Evolutionary conservation across 2,888 invertebrate genomes (phyloP), one percentile per base, ranked within the genome.

Genomic region (Marasmarcha lunaedactyla): DNA sequence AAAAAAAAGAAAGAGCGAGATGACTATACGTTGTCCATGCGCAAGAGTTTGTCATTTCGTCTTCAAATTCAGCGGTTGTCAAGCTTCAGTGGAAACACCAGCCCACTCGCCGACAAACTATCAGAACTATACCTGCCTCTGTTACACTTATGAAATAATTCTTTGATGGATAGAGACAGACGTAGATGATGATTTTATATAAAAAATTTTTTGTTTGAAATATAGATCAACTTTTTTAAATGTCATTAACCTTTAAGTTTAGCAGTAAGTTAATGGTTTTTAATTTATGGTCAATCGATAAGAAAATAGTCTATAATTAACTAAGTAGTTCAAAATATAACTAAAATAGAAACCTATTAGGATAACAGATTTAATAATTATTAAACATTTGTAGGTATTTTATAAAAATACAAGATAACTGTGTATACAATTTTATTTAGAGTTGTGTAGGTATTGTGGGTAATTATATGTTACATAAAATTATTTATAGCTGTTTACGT

Each of bases 161-260:
- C 43, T 30, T 42, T 27, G 25, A 12, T 20, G 51, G 57, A 71
- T 43, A 46, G 59, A 55, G 73, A 77, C 35, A 45, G 52, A 45
- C 3, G 46, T 42, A 45, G 41, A 42, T 43, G 48, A 50, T 48
- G 65, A 68, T 68, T 71, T 65, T 60, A 51, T 54, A 54, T 47
- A 59, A 57, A 62, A 63, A 63, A 64, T 68, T 60, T 70, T 78
- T 76, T 78, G 78, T 73, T 66, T 71, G 57, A 69, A 72, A 78
- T 78, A 73, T 76, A 77, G 79, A 79, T 71, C 76, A 74, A 68
- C 63, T 66, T 67, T 69, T 63, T 71, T 73, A 70, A 70, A 68
- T 66, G 77, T 77, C 79, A 61, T 63, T 77, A 76, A 78, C 69
- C 78, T 48, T 49, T 35, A 45, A 53, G 55, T 60, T 51, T n/a